Evolutionary conservation across 2,113 vertebrate species (phyloP).

Genomic region (Lichenostomus cassidix): DNA sequence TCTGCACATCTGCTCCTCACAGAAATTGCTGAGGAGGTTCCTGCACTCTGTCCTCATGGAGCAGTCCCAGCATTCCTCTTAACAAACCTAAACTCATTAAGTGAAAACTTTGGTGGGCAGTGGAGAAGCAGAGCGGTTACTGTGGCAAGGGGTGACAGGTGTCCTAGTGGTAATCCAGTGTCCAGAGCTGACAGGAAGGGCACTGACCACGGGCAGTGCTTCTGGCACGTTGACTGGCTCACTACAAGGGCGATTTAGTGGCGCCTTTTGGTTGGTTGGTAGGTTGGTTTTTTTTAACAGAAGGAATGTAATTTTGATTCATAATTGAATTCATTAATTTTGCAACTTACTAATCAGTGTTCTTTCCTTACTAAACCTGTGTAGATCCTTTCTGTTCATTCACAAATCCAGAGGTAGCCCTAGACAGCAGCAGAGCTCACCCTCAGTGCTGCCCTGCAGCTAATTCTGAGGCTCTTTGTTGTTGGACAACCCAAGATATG

Average conservation of each 20-base stretch:
- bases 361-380: neutral
- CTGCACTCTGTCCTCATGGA: neutral
- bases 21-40: neutral
- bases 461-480: neutral
- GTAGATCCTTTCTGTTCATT: neutral
- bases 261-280: neutral
- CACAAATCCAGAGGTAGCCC: neutral
- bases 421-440: neutral
- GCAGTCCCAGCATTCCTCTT: neutral
- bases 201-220: neutral
- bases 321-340: neutral
- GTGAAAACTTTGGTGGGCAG: neutral
- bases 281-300: neutral
- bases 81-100: neutral
- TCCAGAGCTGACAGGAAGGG: neutral
- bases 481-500: neutral
- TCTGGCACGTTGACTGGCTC: neutral
- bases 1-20: neutral
- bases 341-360: neutral
- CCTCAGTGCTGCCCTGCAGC: neutral
- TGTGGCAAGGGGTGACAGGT: neutral
- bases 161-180: too few species aligned
- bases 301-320: neutral
- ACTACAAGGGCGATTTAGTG: rapidly evolving
- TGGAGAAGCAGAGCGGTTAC: neutral